phyloP scores from a whole-genome alignment of 2,113 vertebrate genomes.

The Cavia porcellus region DNA sequence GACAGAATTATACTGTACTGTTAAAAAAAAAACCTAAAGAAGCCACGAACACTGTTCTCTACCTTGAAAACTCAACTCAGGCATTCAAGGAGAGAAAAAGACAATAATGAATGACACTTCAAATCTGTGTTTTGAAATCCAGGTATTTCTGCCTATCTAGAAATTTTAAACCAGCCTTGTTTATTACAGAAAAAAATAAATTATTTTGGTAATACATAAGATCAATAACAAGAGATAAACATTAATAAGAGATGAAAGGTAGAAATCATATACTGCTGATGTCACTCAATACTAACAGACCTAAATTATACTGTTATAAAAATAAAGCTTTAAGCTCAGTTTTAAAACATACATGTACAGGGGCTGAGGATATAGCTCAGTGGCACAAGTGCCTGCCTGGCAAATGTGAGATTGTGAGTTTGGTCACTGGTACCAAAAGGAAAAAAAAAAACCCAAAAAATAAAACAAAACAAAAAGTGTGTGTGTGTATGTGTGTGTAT shows the following conservation, averaged over 20 bases:
- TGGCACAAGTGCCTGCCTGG: too few species aligned
- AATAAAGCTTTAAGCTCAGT: slow-evolving; percentile 37
- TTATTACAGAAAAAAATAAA: slow-evolving; percentile 41
- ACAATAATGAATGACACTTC: slow-evolving; percentile 21
- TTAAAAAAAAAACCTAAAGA: neutral
- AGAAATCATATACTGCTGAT: slow-evolving; percentile 9
- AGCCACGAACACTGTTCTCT: neutral
- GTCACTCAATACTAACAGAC: slow-evolving; percentile 31
- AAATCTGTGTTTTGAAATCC: slow-evolving; percentile 46
- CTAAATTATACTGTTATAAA: slow-evolving; percentile 51
- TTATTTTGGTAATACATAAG: slow-evolving; percentile 57
- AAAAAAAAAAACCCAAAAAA: too few species aligned
- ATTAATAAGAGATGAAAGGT: slow-evolving; percentile 18
- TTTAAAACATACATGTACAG: neutral
- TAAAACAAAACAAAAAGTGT: neutral
- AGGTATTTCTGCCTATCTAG: slow-evolving; percentile 20
- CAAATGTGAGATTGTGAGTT: too few species aligned
- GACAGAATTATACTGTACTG: neutral
- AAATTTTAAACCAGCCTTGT: slow-evolving; percentile 53
- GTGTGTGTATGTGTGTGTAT: neutral
- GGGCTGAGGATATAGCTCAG: too few species aligned
- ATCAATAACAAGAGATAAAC: neutral
- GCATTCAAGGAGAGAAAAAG: slow-evolving; percentile 5
- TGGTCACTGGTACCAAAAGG: too few species aligned
- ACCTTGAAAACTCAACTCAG: slow-evolving; percentile 56